Base-by-base conservation (phyloP, 2,888 invertebrate species). In the Anoplius nigerrimus region DNA sequence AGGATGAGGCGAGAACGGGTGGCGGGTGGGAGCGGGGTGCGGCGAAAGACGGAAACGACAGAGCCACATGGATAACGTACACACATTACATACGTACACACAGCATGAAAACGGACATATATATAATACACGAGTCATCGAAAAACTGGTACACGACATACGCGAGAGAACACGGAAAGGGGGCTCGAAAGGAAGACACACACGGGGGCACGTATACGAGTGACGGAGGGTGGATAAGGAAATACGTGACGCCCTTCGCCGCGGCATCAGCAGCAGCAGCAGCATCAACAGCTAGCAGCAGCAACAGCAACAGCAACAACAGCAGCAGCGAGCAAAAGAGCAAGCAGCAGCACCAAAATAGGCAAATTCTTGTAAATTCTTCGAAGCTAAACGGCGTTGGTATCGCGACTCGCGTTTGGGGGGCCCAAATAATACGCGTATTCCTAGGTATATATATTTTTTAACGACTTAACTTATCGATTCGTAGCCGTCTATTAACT, bases 381-480 rank as follows among this genome's bases (percentile, higher is more conserved):
- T 66, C 78, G 76, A 61, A 69, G 57, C 61, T 34, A 34, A 69
- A 68, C 64, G 69, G 71, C 70, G 75, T 75, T 74, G 69, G 69
- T 75, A n/a, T 77, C 77, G 79, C 78, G 72, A 77, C 72, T 77
- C 73, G 75, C 73, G 76, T 71, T 72, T 71, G 71, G 71, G 79
- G 74, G 77, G 70, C 77, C 79, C 72, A 48, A 79, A 79, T 75
- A 77, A 79, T 78, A 18, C 79, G 71, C 72, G 71, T 77, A 79
- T 78, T 80, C 78, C 73, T 79, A 80, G 78, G 78, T 80, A 79
- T 80, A 80, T 78, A 79, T 79, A 80, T 79, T 79, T 79, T 79
- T 80, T 78, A 80, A 79, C 68, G 75, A 80, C 78, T 80, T 79
- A 75, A 78, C 78, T 80, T 77, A 79, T 78, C 79, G 75, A 79